Percentiles rank a stretch among this genome's conserved stretches.
These are phyloP conservation scores for Petrosia ficiformis DNA, from an alignment of 37 sponge, comb jelly and placozoan species.

Conservation along the genomic window DNA sequence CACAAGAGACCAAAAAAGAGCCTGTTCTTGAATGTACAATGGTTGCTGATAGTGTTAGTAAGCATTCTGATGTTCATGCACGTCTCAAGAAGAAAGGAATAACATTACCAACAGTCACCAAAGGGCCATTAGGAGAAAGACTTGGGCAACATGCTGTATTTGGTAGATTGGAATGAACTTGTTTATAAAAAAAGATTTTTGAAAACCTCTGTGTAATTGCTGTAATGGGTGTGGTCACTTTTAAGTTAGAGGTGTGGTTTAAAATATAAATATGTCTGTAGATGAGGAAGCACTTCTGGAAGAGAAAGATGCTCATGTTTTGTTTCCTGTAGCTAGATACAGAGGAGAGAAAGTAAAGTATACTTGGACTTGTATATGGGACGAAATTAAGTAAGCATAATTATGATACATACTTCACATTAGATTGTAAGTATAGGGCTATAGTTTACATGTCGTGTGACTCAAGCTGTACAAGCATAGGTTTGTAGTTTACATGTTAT, in stretches of 20 bases:
- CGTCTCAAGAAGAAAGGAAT: background rate
- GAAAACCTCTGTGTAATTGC: too few species aligned
- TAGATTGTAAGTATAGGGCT: too few species aligned
- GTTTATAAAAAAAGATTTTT: too few species aligned
- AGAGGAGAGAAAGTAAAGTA: constrained; percentile 11
- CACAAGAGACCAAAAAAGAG: background rate
- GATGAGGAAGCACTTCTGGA: background rate
- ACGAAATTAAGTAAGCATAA: constrained; percentile 53
- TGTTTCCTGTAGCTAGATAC: background rate
- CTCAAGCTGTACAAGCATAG: too few species aligned
- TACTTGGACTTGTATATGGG: constrained; percentile 62
- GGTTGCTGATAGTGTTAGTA: background rate
- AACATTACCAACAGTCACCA: background rate
- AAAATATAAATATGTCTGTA: too few species aligned
- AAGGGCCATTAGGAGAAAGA: constrained; percentile 30
- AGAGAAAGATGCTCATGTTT: background rate
- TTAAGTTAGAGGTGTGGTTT: too few species aligned
- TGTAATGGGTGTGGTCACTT: too few species aligned
- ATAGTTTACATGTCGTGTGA: too few species aligned
- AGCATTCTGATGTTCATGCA: background rate
- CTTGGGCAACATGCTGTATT: constrained; percentile 42
- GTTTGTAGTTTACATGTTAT: too few species aligned
- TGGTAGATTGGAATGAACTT: constrained; percentile 19
- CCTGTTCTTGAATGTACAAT: background rate
- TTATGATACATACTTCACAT: too few species aligned